These are phyloP conservation scores for Xanthia icteritia DNA, from an alignment of 2,888 invertebrate species.

Conservation along the genomic window DNA sequence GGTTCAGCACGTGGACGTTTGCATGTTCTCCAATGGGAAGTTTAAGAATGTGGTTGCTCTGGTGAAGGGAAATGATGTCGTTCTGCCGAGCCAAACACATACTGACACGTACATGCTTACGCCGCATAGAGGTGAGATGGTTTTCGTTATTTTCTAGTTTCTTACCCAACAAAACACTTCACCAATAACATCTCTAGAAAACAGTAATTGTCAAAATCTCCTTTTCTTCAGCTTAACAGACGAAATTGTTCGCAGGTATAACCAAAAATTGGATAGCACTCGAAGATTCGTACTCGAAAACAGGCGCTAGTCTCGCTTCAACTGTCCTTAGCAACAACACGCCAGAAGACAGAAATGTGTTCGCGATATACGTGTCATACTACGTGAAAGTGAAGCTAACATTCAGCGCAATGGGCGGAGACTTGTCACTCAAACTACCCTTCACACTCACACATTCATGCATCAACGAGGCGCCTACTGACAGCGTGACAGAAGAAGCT, in stretches of 20 bases:
- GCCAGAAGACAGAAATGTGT: slow-evolving; percentile 95
- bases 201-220: neutral
- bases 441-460: slow-evolving; percentile 94
- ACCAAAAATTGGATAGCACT: slow-evolving; percentile 98
- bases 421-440: slow-evolving; percentile 94
- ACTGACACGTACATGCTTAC: slow-evolving; percentile 92
- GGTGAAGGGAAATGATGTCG: slow-evolving; percentile 90
- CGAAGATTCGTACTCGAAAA: slow-evolving; percentile 95
- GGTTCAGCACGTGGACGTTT: slow-evolving; percentile 97
- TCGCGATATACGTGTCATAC: slow-evolving; percentile 97
- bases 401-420: slow-evolving; percentile 95
- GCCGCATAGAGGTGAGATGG: slow-evolving; percentile 91
- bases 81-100: slow-evolving; percentile 92
- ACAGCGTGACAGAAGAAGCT: slow-evolving; percentile 88
- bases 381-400: slow-evolving; percentile 96
- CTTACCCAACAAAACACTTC: neutral
- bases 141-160: neutral
- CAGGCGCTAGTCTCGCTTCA: slow-evolving; percentile 91
- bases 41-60: slow-evolving; percentile 97
- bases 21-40: slow-evolving; percentile 98
- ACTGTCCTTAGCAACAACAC: slow-evolving; percentile 90
- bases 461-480: slow-evolving; percentile 91
- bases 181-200: neutral
- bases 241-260: slow-evolving; percentile 89
- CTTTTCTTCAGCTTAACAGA: neutral